Evolutionary conservation across 2,797 vertebrate species (phyloP), one percentile per base, ranked within the genome.

Genomic region (Eptatretus atami): DNA sequence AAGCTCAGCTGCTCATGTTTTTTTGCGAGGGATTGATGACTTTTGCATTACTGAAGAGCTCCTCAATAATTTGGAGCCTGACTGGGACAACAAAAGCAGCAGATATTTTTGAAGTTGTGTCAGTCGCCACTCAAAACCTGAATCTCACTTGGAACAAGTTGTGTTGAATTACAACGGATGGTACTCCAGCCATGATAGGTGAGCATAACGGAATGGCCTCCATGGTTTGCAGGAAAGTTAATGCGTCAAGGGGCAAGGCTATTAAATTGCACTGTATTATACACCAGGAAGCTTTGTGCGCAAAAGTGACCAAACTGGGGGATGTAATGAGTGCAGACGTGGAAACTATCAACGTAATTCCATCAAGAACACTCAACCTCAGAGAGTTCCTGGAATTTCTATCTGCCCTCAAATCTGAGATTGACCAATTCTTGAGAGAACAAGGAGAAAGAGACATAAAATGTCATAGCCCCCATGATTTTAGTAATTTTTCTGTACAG

Each of bases 1-100:
- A 44, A 12, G 15, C 66, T 15, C 65, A 69, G 66, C 54, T 66
- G 64, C 65, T 65, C n/a, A 65, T 68, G 68, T 67, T 66, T 69
- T 13, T 57, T 66, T 68, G 63, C 15, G 9, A 54, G 65, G 64
- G 24, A 66, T 68, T 64, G 65, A 66, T 12, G n/a, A 66, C 64
- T 52, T 66, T 44, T 67, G 55, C 12, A 63, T 68, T 63, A 65
- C 31, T 9, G 66, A 69, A 55, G 61, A 67, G 63, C 66, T 67
- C 25, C 66, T 65, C 64, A 53, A 66, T 65, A 55, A 65, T 52
- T 19, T 31, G 53, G 63, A 52, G 15, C 65, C 12, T 66, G 55
- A 68, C 65, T 14, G 57, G 55, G 52, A 68, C 65, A 68, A 65
- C 67, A 64, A 68, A 5, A 19, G 65, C 65, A 52, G 63, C 63